Evolutionary conservation across 2,113 vertebrate genomes (phyloP), one percentile per base, ranked within the genome.

Genomic region (Ursus arctos): DNA sequence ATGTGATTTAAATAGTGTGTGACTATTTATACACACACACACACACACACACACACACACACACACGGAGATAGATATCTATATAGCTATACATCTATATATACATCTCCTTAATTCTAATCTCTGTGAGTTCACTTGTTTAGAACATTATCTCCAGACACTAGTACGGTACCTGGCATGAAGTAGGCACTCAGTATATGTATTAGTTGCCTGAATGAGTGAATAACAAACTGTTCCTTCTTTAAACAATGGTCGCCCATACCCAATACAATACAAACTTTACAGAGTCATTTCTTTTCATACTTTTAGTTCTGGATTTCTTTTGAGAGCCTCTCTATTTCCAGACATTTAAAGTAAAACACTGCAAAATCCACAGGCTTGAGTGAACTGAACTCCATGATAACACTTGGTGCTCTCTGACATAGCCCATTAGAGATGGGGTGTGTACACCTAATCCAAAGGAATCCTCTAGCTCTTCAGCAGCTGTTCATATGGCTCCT

Each of bases 401-500:
- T 91, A 80, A 72, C 14, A 79, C 59, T 96, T 91, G 69, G 71
- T 92, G 53, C 33, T 80, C 51, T 76, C 82, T 95, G 83, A 92
- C 96, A 91, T 4, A 55, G 80, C 53, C 71, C 92, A 74, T 92
- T 94, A 97, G 65, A 67, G 92, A 82, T 0, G 7, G 94, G 87
- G 90, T 97, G 88, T 97, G 97, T 95, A 97, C 94, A 96, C 94
- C 94, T 98, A 98, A 98, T 98, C 97, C 97, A 82, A 87, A 96
- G 81, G 97, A 98, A 98, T 98, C 96, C 69, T 96, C 87, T 79
- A 84, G 94, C 76, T 96, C 94, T 88, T 94, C 88, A 96, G 96
- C 98, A 98, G 98, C 98, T 98, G 98, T 98, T 97, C 98, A 83
- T 87, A 97, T 88, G 90, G 93, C 96, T 97, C 84, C 55, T 89